A percentile compares a stretch with the other conserved stretches of the same genome.
phyloP scores from a whole-genome alignment of 2,888 invertebrate species.

The Plebejus melissa region DNA sequence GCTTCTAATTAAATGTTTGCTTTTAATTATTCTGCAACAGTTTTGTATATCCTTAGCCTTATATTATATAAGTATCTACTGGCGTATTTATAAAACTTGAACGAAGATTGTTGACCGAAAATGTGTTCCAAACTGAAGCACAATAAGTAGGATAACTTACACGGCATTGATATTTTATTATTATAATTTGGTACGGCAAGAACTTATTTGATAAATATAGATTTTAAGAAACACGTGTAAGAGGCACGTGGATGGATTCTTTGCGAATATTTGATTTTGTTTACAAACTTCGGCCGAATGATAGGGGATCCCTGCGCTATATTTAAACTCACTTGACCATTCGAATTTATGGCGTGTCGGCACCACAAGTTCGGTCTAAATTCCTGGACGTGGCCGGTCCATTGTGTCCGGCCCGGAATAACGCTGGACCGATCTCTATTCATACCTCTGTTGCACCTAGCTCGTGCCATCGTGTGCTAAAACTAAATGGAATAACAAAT shows the following conservation, averaged over 20 bases:
- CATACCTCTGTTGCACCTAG: slow-evolving; percentile 29
- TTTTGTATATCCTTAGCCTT: background rate
- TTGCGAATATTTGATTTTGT: background rate
- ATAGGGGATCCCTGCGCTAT: slow-evolving; percentile 49
- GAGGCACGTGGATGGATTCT: background rate
- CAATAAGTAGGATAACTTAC: background rate
- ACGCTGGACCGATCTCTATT: slow-evolving; percentile 31
- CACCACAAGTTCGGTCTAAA: slow-evolving; percentile 42
- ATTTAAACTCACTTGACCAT: slow-evolving; percentile 68
- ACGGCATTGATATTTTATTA: background rate
- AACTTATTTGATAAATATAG: too few relatives aligned
- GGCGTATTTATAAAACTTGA: background rate
- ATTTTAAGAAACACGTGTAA: background rate
- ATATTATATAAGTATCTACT: background rate
- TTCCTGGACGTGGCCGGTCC: slow-evolving; percentile 30
- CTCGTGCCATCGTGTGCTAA: background rate
- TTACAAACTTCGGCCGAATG: slow-evolving; percentile 36
- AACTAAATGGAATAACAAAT: background rate
- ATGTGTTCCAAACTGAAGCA: background rate
- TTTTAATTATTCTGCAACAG: slow-evolving; percentile 23
- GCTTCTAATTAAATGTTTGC: slow-evolving; percentile 31
- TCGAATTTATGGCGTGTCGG: slow-evolving; percentile 69
- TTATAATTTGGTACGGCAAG: background rate
- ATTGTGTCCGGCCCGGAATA: slow-evolving; percentile 34
- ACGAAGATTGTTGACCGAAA: background rate